These are phyloP conservation scores for Tylochromis polylepis DNA, from an alignment of 2,113 vertebrate species.

Conservation along the genomic window DNA sequence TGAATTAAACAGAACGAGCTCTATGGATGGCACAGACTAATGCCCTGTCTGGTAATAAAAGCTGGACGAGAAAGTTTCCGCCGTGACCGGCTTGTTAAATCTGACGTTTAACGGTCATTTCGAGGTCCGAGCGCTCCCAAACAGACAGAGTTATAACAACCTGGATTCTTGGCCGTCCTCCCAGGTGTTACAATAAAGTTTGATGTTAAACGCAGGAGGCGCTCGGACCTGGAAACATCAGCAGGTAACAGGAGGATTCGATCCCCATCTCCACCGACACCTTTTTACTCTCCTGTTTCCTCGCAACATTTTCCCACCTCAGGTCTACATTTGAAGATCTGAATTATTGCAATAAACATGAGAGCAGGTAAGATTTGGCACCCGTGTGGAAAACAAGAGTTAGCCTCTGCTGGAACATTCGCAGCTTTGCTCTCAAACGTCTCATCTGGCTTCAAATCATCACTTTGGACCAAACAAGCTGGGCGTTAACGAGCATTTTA, in stretches of 20 bases:
- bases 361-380: not conserved
- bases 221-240: not conserved
- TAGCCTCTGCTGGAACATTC: not conserved
- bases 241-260: fast-evolving
- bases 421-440: not conserved
- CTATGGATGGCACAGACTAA: not conserved
- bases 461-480: not conserved
- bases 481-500: not conserved
- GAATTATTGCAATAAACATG: not conserved
- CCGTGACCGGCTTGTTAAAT: not conserved
- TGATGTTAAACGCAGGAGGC: not conserved
- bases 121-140: not conserved
- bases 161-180: not conserved
- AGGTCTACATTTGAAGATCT: not conserved
- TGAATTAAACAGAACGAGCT: not conserved
- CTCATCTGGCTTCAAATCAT: not conserved
- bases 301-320: not conserved
- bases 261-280: not conserved
- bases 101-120: not conserved
- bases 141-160: not conserved
- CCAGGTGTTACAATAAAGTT: not conserved
- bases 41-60: not conserved
- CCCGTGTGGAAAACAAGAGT: not conserved
- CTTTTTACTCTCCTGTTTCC: not conserved
- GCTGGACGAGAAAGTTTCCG: not conserved